Base-by-base conservation (phyloP, 2,888 invertebrate genomes). In the Mythimna albipuncta region DNA sequence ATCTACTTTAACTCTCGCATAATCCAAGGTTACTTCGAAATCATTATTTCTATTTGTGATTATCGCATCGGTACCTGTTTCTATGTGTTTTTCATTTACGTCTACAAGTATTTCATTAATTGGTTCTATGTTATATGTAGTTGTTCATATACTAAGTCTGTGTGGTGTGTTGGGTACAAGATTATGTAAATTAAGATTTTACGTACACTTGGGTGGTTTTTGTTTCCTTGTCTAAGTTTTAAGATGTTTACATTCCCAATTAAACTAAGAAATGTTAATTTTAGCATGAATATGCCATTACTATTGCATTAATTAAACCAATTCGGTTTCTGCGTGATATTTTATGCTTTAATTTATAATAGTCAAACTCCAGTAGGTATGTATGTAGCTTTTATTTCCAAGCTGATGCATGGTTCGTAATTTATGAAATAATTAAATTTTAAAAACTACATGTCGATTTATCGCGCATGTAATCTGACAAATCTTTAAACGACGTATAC, bases 221-320 rank as follows among this genome's bases (percentile, higher is more conserved):
- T 58, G 6, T 21, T 47, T 63, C 26, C 13, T 32, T 35, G 1
- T 63, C 19, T n/a, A 13, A 21, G 11, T 41, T 55, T 52, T 11
- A 32, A 64, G 19, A 35, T 55, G 73, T 78, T 16, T 73, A 68
- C 79, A 68, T 77, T 79, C 59, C 64, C 59, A 64, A 77, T 73
- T 4, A 72, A 35, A 16, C 47, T n/a, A n/a, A 21, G 35, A 26
- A 50, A 55, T 35, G 16, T 54, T 16, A n/a, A n/a, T 54, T 68
- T 59, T 19, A 52, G n/a, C 50, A 52, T n/a, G 9, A 52, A 13
- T 3, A 35, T 50, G 21, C 19, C 9, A 44, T 41, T 58, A 21
- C 19, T 19, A 9, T n/a, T 26, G 38, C 47, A n/a, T 9, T 32
- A 9, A 52, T 52, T 10, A 13, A 19, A 54, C n/a, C 54, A 7